phyloP scores from a whole-genome alignment of 2,888 invertebrate species.

The Lepidochitona cinerea region DNA sequence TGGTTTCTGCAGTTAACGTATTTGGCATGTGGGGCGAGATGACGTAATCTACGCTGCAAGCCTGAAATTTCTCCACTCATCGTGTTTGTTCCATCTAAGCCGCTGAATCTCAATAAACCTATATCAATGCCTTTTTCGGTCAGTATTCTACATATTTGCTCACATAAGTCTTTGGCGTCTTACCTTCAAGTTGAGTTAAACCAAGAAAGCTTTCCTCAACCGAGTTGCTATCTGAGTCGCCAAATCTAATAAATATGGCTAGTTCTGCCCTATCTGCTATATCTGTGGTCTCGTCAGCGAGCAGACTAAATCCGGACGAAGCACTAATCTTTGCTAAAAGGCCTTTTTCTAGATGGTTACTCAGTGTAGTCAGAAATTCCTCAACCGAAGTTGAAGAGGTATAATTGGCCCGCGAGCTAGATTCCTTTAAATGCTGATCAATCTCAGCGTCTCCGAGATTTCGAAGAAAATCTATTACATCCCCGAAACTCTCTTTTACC shows the following conservation, averaged over 20 bases:
- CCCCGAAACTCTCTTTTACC: background rate
- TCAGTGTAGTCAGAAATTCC: background rate
- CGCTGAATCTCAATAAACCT: background rate
- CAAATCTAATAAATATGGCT: background rate
- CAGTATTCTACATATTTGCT: background rate
- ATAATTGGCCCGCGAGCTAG: background rate
- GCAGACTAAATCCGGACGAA: background rate
- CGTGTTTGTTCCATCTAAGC: background rate
- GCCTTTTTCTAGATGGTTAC: background rate
- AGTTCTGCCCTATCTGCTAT: background rate
- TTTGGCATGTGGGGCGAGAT: background rate
- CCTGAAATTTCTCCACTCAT: constrained; percentile 1
- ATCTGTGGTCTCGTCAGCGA: background rate
- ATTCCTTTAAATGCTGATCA: background rate
- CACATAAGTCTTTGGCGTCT: background rate
- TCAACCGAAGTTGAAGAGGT: background rate
- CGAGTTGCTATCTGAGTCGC: background rate
- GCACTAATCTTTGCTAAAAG: background rate
- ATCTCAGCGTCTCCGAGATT: background rate
- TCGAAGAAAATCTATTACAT: background rate
- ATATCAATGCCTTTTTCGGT: background rate
- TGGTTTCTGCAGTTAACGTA: background rate
- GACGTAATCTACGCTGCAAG: background rate
- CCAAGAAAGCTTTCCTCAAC: background rate
- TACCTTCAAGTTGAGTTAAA: background rate